Base-by-base conservation (phyloP, 1,140 invertebrate species). In the Trachelipus rathkii region DNA sequence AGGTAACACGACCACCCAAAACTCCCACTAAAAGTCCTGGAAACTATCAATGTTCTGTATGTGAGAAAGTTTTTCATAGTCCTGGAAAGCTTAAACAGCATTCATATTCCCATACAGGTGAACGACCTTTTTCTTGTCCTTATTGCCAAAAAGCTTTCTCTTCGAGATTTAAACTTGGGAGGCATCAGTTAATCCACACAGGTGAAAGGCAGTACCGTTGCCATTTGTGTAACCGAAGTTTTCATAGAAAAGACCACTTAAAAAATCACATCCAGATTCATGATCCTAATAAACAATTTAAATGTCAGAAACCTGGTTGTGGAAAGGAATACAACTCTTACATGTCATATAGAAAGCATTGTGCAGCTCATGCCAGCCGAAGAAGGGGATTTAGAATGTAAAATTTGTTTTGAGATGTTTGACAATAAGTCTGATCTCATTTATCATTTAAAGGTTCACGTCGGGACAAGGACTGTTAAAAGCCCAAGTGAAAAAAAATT, bases 281-380 rank as follows among this genome's bases (percentile, higher is more conserved):
- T 83, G 89, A 91, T 84, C 90, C 90, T 33, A 88, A 90, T 77
- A 92, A 92, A 84, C 88, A 89, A 23, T 91, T 89, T 83, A 87
- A 87, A 7, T 92, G 91, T 85, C 88, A 91, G 33, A 87, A 86
- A 76, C 84, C 85, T 44, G 85, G 88, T 79, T 93, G 92, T 84
- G 88, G 88, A 44, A 33, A 92, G 83, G 89, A 90, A 78, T 93
- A 92, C 81, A 90, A 89, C 75, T 92, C 91, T 71, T 84, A 87
- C 71, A 85, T 91, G 74, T 91, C 90, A 77, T 92, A 88, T 83
- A 33, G 88, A 79, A 92, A 91, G 84, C 92, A 93, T 84, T 86
- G 88, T 71, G 92, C 91, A 6, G 84, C 91, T 71, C 92, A 93
- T 85, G 89, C 90, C 90, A 19, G 91, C 91, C 3, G 90, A 92